phyloP scores from a whole-genome alignment of 2,113 vertebrate species.

The Percina caprodes region DNA sequence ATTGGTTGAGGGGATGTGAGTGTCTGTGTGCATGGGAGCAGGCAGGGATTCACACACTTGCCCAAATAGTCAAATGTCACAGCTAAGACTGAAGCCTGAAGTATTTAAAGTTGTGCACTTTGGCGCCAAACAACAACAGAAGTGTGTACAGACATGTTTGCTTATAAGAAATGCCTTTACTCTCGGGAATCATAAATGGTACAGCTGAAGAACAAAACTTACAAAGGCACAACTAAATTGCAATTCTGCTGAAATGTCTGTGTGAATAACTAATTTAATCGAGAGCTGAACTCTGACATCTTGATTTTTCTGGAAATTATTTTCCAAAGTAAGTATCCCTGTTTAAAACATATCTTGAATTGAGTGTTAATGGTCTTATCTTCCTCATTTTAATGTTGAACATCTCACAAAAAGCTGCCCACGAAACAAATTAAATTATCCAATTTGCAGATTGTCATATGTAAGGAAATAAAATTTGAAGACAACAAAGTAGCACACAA shows the following conservation, averaged over 20 bases:
- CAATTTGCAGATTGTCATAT: constrained; percentile 11
- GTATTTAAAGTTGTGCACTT: constrained; percentile 37
- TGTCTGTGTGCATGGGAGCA: constrained; percentile 11
- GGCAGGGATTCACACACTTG: constrained; percentile 48
- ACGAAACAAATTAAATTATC: constrained; percentile 40
- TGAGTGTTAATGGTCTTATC: constrained; percentile 5
- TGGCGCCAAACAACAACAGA: constrained; percentile 44
- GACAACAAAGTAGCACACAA: constrained; percentile 29
- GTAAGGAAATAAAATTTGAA: constrained; percentile 22
- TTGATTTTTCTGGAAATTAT: background rate
- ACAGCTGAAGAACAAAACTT: background rate
- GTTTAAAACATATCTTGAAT: background rate
- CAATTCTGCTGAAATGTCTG: constrained; percentile 9
- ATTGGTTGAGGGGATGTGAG: constrained; percentile 16
- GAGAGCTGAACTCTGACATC: constrained; percentile 12
- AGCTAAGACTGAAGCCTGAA: constrained; percentile 48
- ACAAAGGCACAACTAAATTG: constrained; percentile 7
- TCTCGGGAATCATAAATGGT: constrained; percentile 15
- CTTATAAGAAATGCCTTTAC: constrained; percentile 22
- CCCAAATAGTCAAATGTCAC: constrained; percentile 49
- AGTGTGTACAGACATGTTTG: constrained; percentile 40
- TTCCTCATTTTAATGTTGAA: constrained; percentile 10
- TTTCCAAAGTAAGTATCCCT: background rate
- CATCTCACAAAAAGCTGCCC: constrained; percentile 20
- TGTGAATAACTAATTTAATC: background rate